Evolutionary conservation across 2,888 invertebrate genomes (phyloP), one percentile per base, ranked within the genome.

Genomic region (Xylota sylvarum): DNA sequence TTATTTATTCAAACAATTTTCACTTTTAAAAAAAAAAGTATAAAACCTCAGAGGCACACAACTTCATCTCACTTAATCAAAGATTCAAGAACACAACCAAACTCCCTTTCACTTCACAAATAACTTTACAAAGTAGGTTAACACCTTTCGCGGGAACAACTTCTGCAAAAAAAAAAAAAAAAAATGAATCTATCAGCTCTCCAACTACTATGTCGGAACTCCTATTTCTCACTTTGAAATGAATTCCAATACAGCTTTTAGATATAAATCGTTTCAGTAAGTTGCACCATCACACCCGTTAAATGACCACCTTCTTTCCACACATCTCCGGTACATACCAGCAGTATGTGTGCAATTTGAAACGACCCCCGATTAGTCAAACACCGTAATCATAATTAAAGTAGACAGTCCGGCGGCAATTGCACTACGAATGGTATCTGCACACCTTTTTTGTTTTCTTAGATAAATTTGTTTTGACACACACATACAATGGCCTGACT

Each of bases 351-450:
- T 56, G 35, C 35, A 50, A 50, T 50, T 32, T 60, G 23, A 27
- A 52, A 65, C 64, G 56, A 43, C 67, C 52, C 50, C 10, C 65
- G 55, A 84, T 84, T 84, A 67, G 73, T 69, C 78, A 73, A 78
- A 73, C 48, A 40, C 37, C 55, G 48, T 50, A 72, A 60, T 76
- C 74, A 52, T 70, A 85, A 80, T 76, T 74, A 80, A 80, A 72
- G 50, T 80, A 80, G 85, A 85, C 85, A 83, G 37, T 9, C 55
- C 76, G 83, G 77, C 72, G 69, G 74, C 74, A 55, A 46, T 50
- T 46, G 32, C 48, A 65, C 70, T 32, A 35, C 43, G 55, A 40
- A 12, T 9, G 23, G 12, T 19, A 43, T 14, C 43, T 43, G 9
- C 35, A 58, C 35, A 10, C 32, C 4, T n/a, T 32, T 19, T 70